phyloP scores from a whole-genome alignment of 2,113 vertebrate species.

The Phaethornis superciliosus region DNA sequence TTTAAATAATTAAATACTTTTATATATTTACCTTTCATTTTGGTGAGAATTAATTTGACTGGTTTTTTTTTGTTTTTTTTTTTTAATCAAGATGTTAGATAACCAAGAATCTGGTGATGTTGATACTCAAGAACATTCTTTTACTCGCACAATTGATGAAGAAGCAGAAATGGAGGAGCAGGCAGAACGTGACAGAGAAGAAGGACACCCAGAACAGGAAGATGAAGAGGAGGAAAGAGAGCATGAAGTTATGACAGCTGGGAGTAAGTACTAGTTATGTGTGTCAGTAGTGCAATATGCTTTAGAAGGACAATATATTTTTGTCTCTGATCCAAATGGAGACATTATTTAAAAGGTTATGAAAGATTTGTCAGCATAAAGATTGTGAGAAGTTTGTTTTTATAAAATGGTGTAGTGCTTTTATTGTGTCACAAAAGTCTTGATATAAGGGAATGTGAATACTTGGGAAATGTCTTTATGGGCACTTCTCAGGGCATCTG shows the following conservation, averaged over 20 bases:
- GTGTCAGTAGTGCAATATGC: not conserved
- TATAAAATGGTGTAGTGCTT: not conserved
- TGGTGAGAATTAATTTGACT: not conserved
- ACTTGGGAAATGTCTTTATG: not conserved
- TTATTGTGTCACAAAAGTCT: not conserved
- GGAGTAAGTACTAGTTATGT: slow-evolving; percentile 84
- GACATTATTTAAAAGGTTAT: not conserved
- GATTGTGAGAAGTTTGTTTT: not conserved
- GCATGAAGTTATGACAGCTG: slow-evolving; percentile 97
- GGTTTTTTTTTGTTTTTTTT: not conserved
- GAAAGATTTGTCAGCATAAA: not conserved
- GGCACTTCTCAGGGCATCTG: not conserved
- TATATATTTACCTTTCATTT: not conserved
- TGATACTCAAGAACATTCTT: slow-evolving; percentile 91
- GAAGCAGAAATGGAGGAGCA: slow-evolving; percentile 96
- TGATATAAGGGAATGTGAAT: not conserved
- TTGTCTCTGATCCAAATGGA: not conserved
- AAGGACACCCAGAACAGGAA: slow-evolving; percentile 90
- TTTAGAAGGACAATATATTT: not conserved
- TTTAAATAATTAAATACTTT: not conserved
- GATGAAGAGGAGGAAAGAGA: slow-evolving; percentile 94
- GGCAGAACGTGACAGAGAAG: slow-evolving; percentile 90
- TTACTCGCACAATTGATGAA: slow-evolving; percentile 96
- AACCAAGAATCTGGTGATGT: slow-evolving; percentile 92
- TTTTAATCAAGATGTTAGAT: slow-evolving; percentile 84